A percentile compares a stretch with the other conserved stretches of the same genome.
These are phyloP conservation scores for Falcunculus frontatus DNA, from an alignment of 2,113 vertebrate species.

Conservation along the genomic window DNA sequence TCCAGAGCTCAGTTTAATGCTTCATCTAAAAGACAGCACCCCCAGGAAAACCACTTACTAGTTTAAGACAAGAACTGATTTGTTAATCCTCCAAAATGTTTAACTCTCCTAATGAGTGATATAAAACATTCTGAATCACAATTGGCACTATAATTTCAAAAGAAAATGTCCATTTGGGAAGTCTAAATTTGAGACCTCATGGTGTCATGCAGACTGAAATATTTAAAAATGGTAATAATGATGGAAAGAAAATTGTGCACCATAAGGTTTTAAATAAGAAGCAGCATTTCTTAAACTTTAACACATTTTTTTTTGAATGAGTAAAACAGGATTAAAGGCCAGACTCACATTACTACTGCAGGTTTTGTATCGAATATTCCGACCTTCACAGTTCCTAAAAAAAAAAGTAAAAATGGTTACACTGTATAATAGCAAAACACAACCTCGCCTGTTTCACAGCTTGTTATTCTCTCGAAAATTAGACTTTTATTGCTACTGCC, in stretches of 20 bases:
- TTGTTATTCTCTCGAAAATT: neutral
- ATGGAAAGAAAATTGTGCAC: conserved; percentile 30
- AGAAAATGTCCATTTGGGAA: conserved; percentile 24
- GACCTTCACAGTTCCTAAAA: conserved; percentile 88
- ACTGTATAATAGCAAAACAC: neutral
- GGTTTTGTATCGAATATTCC: conserved; percentile 90
- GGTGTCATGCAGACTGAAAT: conserved; percentile 18
- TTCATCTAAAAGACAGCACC: neutral
- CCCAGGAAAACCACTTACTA: neutral
- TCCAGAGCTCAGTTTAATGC: neutral
- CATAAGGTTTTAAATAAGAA: neutral
- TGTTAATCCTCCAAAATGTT: neutral
- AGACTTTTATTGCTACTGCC: neutral
- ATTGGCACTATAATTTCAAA: neutral
- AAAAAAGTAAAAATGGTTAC: conserved; percentile 18
- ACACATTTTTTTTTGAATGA: conserved; percentile 31
- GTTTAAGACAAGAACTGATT: neutral
- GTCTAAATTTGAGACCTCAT: conserved; percentile 10
- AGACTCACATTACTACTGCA: conserved; percentile 91
- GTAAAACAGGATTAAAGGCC: conserved; percentile 16
- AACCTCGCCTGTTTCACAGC: neutral
- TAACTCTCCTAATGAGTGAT: conserved; percentile 12
- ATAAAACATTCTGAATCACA: neutral
- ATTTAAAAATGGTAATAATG: neutral
- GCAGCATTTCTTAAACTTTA: conserved; percentile 32